Conservation (phyloP, 2,888 invertebrate genomes). For the Ornithoptera priamus region DNA sequence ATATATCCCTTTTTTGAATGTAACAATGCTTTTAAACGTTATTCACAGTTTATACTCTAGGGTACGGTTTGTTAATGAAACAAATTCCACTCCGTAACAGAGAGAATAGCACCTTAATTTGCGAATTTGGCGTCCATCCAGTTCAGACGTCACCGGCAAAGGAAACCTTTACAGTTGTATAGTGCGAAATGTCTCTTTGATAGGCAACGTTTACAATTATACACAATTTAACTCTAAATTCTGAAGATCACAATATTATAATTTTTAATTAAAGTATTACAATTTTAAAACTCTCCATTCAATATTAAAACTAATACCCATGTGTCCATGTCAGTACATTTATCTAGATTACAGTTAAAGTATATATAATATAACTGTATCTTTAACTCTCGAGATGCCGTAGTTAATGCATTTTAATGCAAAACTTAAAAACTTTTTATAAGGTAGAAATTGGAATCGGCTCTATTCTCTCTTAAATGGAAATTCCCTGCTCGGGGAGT, state of each 20-base stretch:
- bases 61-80: constrained; percentile 7
- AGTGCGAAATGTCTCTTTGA: constrained; percentile 7
- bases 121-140: constrained; percentile 13
- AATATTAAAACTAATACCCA: no score
- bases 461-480: background rate
- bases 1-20: no score
- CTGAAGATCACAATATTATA: no score
- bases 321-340: no score
- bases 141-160: constrained; percentile 5
- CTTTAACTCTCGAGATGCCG: no score
- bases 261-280: no score
- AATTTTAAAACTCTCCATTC: no score
- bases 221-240: background rate
- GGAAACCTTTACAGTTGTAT: constrained; percentile 8
- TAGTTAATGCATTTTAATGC: background rate
- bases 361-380: no score
- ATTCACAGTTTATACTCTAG: background rate
- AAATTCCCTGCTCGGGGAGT: background rate
- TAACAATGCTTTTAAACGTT: background rate
- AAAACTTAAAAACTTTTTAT: background rate
- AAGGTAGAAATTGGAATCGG: background rate
- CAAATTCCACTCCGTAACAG: constrained; percentile 14
- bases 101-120: constrained; percentile 21
- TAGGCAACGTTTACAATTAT: background rate
- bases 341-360: no score